These are phyloP conservation scores for Stegophylla sp. DNA, from an alignment of 2,888 invertebrate genomes.

Conservation along the genomic window DNA sequence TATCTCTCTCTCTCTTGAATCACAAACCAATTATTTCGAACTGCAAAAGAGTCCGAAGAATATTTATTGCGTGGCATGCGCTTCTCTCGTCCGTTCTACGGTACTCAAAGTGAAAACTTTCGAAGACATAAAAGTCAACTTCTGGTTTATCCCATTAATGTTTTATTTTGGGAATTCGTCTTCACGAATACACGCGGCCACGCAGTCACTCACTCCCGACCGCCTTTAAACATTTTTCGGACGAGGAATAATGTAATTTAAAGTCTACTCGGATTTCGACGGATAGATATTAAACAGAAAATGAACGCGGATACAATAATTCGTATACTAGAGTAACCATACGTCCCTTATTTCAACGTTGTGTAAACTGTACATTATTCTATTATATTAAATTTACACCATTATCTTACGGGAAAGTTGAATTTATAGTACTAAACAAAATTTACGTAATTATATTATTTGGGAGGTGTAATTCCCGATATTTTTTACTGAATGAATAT, in stretches of 20 bases:
- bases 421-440: too few relatives aligned
- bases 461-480: too few relatives aligned
- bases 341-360: too few relatives aligned
- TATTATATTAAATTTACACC: too few relatives aligned
- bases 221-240: neutral
- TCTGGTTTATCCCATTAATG: neutral
- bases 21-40: slow-evolving; percentile 37
- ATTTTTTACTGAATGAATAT: too few relatives aligned
- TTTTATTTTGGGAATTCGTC: slow-evolving; percentile 5
- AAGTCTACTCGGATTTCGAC: neutral
- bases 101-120: slow-evolving; percentile 33
- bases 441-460: too few relatives aligned
- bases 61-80: slow-evolving; percentile 41
- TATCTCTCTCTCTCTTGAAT: too few relatives aligned
- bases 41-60: slow-evolving; percentile 13
- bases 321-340: too few relatives aligned
- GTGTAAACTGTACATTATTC: too few relatives aligned
- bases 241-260: neutral
- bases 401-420: too few relatives aligned
- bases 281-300: neutral
- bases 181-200: neutral
- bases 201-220: neutral
- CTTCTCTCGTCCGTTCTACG: slow-evolving; percentile 25
- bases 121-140: slow-evolving; percentile 15
- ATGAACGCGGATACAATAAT: too few relatives aligned